A percentile compares a stretch with the other conserved stretches of the same genome.
These are phyloP conservation scores for Dufourea novaeangliae DNA, from an alignment of 1,140 invertebrate genomes.

Conservation along the genomic window DNA sequence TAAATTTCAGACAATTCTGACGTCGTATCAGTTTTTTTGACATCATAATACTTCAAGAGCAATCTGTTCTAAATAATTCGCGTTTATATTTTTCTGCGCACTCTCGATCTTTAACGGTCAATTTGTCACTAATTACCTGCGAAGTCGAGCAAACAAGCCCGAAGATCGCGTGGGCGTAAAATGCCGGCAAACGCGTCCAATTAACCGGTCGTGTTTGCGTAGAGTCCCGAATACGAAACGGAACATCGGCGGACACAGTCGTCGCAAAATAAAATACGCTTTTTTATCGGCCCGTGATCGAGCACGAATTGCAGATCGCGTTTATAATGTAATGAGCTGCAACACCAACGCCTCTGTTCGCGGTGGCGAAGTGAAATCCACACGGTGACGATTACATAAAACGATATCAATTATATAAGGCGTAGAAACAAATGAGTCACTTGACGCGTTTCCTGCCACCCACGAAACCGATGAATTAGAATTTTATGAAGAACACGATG, in stretches of 20 bases:
- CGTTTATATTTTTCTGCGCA: background rate
- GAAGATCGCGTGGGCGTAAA: background rate
- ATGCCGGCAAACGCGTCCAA: background rate
- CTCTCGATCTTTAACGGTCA: conserved; percentile 19
- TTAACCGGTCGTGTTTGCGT: conserved; percentile 24
- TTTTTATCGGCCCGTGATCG: background rate
- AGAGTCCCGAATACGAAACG: background rate
- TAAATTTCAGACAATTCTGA: too few species aligned
- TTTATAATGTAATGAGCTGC: background rate
- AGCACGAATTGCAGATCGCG: background rate
- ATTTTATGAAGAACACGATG: conserved; percentile 34
- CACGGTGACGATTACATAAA: conserved; percentile 9
- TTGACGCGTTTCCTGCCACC: conserved; percentile 39
- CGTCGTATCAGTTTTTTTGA: background rate
- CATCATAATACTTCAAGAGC: background rate
- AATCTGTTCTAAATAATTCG: background rate
- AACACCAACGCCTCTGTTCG: background rate
- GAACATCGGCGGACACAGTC: background rate
- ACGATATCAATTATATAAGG: conserved; percentile 36
- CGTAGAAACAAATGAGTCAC: conserved; percentile 50
- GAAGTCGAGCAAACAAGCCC: background rate
- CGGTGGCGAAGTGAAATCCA: background rate
- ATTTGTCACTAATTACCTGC: conserved; percentile 9
- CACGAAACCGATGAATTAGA: conserved; percentile 31
- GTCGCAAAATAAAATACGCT: background rate